These are phyloP conservation scores for Callinectes sapidus DNA, from an alignment of 2,888 invertebrate genomes.

Conservation along the genomic window DNA sequence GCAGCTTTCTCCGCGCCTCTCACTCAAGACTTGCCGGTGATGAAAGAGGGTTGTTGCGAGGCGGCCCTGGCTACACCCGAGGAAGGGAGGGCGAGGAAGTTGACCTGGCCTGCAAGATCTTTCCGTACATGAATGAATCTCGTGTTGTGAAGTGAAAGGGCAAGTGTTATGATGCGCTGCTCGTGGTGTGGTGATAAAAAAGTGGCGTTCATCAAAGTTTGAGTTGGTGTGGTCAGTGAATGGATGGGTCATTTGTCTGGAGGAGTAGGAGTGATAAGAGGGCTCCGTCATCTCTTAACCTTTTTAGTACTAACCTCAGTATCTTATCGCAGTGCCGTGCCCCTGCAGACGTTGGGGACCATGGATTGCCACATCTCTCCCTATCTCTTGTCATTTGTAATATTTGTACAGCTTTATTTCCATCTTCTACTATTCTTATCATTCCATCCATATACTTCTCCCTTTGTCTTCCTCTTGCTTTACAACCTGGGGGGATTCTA, in stretches of 20 bases:
- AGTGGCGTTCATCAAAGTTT: background rate
- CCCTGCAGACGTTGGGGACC: no score
- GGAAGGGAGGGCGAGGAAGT: background rate
- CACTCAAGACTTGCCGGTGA: constrained; percentile 18
- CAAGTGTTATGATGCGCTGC: background rate
- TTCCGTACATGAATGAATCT: background rate
- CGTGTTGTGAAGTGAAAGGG: background rate
- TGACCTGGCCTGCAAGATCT: background rate
- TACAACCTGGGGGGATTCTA: no score
- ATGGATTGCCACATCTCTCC: no score
- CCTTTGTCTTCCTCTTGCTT: no score
- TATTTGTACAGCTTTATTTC: no score
- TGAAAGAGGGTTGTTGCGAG: constrained; percentile 12
- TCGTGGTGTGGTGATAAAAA: background rate
- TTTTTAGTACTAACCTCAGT: no score
- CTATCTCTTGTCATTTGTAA: no score
- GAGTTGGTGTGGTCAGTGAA: background rate
- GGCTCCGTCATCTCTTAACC: no score
- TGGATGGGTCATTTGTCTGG: background rate
- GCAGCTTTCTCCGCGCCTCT: constrained; percentile 27
- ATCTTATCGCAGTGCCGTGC: no score
- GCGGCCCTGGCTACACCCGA: background rate
- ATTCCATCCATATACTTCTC: no score
- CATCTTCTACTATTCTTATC: no score
- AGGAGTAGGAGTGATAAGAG: background rate